Conservation (phyloP, 2,797 vertebrate species). For the Hypotaenidia philippensis region DNA sequence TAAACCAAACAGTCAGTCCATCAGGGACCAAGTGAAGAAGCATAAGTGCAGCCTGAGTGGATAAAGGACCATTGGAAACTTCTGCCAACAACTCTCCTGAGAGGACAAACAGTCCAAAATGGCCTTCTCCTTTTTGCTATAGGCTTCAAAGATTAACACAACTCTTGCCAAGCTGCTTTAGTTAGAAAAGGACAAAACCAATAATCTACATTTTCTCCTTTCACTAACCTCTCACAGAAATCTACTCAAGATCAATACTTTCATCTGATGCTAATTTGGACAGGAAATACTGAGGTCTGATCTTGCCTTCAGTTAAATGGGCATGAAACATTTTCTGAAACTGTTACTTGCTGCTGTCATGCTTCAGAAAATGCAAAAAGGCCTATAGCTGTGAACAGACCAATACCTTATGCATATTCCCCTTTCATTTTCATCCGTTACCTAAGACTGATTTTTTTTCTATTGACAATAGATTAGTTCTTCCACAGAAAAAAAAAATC, state of each 20-base stretch:
- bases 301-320: not conserved
- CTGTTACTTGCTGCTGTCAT: not conserved
- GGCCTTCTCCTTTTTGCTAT: not conserved
- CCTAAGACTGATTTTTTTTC: not conserved
- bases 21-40: not conserved
- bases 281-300: not conserved
- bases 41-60: rapidly evolving
- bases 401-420: not conserved
- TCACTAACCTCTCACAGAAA: not conserved
- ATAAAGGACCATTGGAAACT: not conserved
- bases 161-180: not conserved
- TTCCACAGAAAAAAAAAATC: not conserved
- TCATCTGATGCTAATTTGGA: not conserved
- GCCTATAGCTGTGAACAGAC: not conserved
- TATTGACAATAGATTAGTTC: not conserved
- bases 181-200: not conserved
- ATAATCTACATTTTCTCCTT: not conserved
- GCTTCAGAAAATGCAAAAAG: not conserved
- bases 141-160: not conserved
- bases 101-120: not conserved
- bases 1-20: not conserved
- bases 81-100: not conserved
- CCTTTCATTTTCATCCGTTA: not conserved
- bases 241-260: not conserved
- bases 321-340: not conserved